phyloP scores from a whole-genome alignment of 2,797 vertebrate species.

The Glossophaga mutica region DNA sequence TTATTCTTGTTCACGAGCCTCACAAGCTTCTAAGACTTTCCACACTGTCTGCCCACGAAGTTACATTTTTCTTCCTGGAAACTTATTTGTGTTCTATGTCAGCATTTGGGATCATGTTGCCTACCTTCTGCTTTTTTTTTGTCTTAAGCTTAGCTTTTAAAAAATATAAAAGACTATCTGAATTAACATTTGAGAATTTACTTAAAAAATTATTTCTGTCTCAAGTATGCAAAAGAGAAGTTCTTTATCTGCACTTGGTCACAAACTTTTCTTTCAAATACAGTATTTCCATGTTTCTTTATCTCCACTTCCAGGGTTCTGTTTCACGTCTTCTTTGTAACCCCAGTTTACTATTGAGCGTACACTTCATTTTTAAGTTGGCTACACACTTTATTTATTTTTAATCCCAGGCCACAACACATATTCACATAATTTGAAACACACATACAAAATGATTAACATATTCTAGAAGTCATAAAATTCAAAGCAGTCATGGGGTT shows the following conservation, averaged over 20 bases:
- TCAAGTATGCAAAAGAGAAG: not conserved
- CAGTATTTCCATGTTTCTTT: not conserved
- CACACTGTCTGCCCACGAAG: not conserved
- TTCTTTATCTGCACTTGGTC: not conserved
- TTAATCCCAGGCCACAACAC: slow-evolving; percentile 29
- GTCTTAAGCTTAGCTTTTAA: not conserved
- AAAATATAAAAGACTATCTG: not conserved
- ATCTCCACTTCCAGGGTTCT: not conserved
- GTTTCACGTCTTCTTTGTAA: not conserved
- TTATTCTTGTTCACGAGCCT: not conserved
- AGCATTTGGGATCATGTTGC: not conserved
- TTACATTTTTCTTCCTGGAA: not conserved
- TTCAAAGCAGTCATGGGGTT: not conserved
- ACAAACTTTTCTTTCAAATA: not conserved
- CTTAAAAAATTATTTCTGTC: not conserved
- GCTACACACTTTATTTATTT: not conserved
- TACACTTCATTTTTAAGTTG: not conserved
- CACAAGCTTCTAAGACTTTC: not conserved
- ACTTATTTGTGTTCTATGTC: not conserved
- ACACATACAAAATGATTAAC: not conserved
- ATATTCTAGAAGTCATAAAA: slow-evolving; percentile 18
- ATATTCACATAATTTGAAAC: not conserved
- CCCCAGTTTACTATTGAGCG: not conserved
- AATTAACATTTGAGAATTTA: not conserved
- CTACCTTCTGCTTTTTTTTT: not conserved